Evolutionary conservation across 2,113 vertebrate genomes (phyloP).

Genomic region (Pachyramphus minor): DNA sequence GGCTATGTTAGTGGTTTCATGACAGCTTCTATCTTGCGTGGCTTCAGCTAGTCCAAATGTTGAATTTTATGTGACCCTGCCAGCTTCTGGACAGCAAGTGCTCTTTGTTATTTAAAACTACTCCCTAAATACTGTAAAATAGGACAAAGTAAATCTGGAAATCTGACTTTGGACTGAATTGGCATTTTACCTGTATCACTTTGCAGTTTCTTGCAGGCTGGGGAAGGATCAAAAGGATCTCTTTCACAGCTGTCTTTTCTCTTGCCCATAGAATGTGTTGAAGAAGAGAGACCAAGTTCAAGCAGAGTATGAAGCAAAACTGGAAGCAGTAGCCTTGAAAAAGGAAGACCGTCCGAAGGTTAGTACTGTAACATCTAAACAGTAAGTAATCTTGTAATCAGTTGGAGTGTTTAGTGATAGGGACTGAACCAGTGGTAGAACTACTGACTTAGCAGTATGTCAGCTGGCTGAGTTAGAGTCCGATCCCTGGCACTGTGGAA

Average conservation of each 20-base stretch:
- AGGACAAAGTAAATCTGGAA: neutral
- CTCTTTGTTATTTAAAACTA: neutral
- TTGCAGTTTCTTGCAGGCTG: neutral
- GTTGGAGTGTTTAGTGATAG: neutral
- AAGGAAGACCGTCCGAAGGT: constrained; percentile 92
- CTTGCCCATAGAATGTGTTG: constrained; percentile 82
- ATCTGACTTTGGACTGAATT: neutral
- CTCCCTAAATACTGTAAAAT: neutral
- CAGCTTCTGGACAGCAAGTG: neutral
- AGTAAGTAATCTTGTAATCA: neutral
- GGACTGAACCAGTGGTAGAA: neutral
- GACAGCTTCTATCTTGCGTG: neutral
- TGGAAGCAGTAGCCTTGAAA: constrained; percentile 87
- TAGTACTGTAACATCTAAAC: constrained; percentile 10
- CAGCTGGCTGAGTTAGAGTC: neutral
- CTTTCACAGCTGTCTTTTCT: neutral
- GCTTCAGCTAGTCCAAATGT: neutral
- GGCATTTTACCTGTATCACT: neutral
- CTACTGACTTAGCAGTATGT: neutral
- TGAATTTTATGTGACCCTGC: neutral
- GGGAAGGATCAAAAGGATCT: neutral
- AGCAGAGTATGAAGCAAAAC: constrained; percentile 92
- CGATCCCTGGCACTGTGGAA: neutral
- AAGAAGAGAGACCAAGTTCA: constrained; percentile 96
- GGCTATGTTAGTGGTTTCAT: neutral